Conservation (phyloP, 2,797 vertebrate genomes). For the Discoglossus pictus region DNA sequence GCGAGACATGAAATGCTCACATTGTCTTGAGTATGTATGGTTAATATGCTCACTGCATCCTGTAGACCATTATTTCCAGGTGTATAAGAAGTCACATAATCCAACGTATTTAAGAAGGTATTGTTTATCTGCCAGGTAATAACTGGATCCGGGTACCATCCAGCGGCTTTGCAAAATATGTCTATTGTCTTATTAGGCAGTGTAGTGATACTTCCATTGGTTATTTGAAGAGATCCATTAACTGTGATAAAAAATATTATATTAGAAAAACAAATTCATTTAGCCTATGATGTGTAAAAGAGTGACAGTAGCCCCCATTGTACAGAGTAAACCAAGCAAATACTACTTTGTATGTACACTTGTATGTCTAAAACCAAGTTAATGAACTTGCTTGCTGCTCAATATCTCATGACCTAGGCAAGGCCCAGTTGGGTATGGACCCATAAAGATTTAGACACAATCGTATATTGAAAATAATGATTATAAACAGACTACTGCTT, state of each 20-base stretch:
- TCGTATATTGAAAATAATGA: too few species aligned
- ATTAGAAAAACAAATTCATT: background rate
- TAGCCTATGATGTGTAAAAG: too few species aligned
- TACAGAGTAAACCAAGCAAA: too few species aligned
- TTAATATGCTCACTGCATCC: slow-evolving; percentile 71
- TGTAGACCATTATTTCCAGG: slow-evolving; percentile 61
- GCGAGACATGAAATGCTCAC: slow-evolving; percentile 77
- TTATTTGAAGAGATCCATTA: slow-evolving; percentile 73
- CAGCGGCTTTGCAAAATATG: slow-evolving; percentile 75
- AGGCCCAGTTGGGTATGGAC: too few species aligned
- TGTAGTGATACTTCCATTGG: slow-evolving; percentile 62
- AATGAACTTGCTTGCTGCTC: too few species aligned
- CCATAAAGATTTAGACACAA: too few species aligned
- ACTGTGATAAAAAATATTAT: slow-evolving; percentile 68
- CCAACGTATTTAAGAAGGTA: slow-evolving; percentile 59
- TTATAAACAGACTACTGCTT: too few species aligned
- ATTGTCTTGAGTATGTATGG: slow-evolving; percentile 65
- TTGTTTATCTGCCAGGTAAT: slow-evolving; percentile 75
- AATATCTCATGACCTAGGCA: too few species aligned
- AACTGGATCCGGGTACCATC: slow-evolving; percentile 77
- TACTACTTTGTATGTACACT: too few species aligned
- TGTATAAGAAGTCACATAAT: slow-evolving; percentile 66
- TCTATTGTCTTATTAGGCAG: slow-evolving; percentile 64
- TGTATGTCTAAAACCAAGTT: too few species aligned
- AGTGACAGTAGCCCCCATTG: too few species aligned